phyloP scores from a whole-genome alignment of 1,140 invertebrate species.

The Psix sp. region DNA sequence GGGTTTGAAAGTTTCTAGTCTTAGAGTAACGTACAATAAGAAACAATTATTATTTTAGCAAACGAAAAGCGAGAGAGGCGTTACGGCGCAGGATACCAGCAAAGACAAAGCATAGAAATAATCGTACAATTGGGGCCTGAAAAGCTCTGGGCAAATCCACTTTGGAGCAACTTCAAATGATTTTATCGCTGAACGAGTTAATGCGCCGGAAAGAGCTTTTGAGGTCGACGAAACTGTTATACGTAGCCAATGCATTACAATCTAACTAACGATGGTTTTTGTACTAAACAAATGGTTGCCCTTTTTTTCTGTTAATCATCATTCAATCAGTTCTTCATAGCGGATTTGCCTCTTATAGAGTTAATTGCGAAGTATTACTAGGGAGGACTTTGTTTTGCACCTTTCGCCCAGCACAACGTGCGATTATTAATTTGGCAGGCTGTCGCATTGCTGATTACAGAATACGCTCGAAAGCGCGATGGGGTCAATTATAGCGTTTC shows the following conservation, averaged over 20 bases:
- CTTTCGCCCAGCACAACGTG: conserved; percentile 22
- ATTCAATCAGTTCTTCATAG: conserved; percentile 8
- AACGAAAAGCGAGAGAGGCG: conserved; percentile 3
- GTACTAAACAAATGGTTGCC: too few relatives aligned
- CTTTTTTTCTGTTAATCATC: conserved; percentile 2
- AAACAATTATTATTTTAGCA: conserved; percentile 43
- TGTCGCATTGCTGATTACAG: conserved; percentile 34
- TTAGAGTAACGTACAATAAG: conserved; percentile 43
- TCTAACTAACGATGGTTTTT: conserved; percentile 1
- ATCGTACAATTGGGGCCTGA: background rate
- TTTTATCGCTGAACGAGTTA: conserved; percentile 24
- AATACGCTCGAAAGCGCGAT: conserved; percentile 25
- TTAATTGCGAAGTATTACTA: conserved; percentile 21
- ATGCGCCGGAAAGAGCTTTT: conserved; percentile 14
- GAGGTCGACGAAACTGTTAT: conserved; percentile 2
- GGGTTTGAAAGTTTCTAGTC: conserved; percentile 59
- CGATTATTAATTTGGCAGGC: conserved; percentile 46
- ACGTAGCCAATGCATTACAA: background rate
- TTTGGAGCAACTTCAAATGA: conserved; percentile 19
- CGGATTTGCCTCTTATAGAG: conserved; percentile 2
- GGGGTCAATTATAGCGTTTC: conserved; percentile 53
- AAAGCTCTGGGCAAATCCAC: conserved; percentile 18
- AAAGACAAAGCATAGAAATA: background rate
- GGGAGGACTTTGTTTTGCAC: conserved; percentile 25
- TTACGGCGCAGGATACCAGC: background rate